Evolutionary conservation across 2,113 vertebrate genomes (phyloP).

Genomic region (Urocitellus parryii): DNA sequence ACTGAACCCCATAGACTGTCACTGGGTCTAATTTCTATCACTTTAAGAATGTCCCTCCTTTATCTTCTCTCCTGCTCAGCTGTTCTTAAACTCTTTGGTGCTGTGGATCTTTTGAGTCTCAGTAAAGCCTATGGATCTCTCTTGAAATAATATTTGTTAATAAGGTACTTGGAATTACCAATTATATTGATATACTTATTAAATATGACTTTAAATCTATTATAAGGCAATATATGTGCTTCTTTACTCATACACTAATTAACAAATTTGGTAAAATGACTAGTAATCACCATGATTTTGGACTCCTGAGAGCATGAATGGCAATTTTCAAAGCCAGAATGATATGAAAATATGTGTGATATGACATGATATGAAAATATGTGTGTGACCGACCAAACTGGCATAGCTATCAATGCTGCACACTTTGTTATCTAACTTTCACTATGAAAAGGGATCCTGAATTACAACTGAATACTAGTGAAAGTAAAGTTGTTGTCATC

Average conservation of each 20-base stretch:
- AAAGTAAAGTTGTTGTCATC: neutral
- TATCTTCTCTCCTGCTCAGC: neutral
- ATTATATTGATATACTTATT: neutral
- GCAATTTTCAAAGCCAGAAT: neutral
- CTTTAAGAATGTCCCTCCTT: neutral
- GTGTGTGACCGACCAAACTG: neutral
- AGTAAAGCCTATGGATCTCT: neutral
- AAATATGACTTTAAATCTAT: neutral
- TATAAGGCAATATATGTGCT: neutral
- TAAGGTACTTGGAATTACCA: neutral
- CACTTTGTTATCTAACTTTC: neutral
- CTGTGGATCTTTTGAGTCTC: neutral
- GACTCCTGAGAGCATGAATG: neutral
- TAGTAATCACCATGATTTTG: neutral
- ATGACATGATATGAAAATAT: neutral
- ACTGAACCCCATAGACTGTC: neutral
- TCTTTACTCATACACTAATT: neutral
- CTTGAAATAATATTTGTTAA: neutral
- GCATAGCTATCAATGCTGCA: neutral
- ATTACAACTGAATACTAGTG: neutral
- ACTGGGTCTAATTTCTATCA: neutral
- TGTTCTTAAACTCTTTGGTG: neutral
- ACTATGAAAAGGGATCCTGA: neutral
- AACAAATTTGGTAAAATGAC: neutral
- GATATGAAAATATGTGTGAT: neutral